phyloP scores from a whole-genome alignment of 2,797 vertebrate species.

The Phataginus tetradactyla region DNA sequence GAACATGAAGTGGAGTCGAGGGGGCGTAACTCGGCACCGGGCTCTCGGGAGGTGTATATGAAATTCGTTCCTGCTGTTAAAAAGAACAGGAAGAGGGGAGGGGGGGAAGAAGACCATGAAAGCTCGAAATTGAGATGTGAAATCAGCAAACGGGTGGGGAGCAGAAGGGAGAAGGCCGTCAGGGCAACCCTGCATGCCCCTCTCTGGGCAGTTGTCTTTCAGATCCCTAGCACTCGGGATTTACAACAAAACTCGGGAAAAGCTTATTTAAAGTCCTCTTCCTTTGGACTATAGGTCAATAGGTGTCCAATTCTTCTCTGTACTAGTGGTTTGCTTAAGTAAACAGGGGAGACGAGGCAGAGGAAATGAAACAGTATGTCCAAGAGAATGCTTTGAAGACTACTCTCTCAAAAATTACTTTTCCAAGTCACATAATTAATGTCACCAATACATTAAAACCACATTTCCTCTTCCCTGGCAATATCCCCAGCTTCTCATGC shows the following conservation, averaged over 20 bases:
- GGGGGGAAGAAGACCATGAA: conserved; percentile 66
- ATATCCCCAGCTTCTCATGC: background rate
- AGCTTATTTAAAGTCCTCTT: background rate
- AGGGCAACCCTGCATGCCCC: background rate
- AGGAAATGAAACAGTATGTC: background rate
- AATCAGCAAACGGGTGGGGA: background rate
- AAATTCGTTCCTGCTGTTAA: conserved; percentile 97
- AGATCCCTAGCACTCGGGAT: background rate
- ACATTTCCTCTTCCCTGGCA: background rate
- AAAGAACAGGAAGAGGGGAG: conserved; percentile 81
- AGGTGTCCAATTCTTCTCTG: background rate
- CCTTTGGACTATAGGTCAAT: background rate
- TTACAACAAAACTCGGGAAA: background rate
- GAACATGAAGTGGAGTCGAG: conserved; percentile 95
- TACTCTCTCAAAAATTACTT: background rate
- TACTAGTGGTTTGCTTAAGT: background rate
- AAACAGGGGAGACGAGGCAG: background rate
- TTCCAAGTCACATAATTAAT: background rate
- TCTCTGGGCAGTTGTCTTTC: background rate
- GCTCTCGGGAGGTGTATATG: conserved; percentile 96
- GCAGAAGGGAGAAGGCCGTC: conserved; percentile 55
- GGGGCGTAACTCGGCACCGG: conserved; percentile 94
- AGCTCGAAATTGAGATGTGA: conserved; percentile 74
- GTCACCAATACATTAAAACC: background rate
- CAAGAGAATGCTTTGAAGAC: background rate